These are phyloP conservation scores for Chloebia gouldiae DNA, from an alignment of 2,113 vertebrate species.

Conservation along the genomic window DNA sequence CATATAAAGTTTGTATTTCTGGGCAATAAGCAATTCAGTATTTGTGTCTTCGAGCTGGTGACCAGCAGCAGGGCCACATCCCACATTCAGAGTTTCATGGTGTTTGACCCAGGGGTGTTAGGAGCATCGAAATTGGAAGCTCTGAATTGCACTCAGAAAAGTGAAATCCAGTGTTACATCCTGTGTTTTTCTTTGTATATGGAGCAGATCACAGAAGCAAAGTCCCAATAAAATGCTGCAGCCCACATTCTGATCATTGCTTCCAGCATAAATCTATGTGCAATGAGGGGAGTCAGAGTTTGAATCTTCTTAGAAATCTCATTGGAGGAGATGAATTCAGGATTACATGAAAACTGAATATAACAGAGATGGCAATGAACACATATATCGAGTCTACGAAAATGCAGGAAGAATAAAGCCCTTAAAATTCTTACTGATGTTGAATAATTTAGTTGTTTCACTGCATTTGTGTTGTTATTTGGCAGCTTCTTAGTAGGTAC, in stretches of 20 bases:
- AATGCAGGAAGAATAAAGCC: neutral
- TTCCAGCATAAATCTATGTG: accelerated
- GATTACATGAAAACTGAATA: neutral
- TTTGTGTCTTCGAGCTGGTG: neutral
- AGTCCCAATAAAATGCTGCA: neutral
- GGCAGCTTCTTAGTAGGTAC: neutral
- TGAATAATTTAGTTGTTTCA: neutral
- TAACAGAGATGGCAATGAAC: neutral
- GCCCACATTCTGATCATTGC: neutral
- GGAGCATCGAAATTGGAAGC: neutral
- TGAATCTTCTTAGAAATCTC: neutral
- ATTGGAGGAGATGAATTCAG: neutral
- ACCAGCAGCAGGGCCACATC: neutral
- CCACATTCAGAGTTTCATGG: accelerated
- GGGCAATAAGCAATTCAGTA: too few relatives aligned
- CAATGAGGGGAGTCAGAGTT: neutral
- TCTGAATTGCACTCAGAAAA: neutral
- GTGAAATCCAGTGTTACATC: neutral
- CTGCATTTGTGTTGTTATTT: neutral
- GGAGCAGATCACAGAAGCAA: neutral
- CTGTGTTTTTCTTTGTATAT: neutral
- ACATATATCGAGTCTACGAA: neutral
- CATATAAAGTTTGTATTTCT: neutral
- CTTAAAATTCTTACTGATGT: neutral
- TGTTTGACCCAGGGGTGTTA: neutral